Base-by-base conservation (phyloP, 2,113 vertebrate species). In the Amblyopsis rosae region DNA sequence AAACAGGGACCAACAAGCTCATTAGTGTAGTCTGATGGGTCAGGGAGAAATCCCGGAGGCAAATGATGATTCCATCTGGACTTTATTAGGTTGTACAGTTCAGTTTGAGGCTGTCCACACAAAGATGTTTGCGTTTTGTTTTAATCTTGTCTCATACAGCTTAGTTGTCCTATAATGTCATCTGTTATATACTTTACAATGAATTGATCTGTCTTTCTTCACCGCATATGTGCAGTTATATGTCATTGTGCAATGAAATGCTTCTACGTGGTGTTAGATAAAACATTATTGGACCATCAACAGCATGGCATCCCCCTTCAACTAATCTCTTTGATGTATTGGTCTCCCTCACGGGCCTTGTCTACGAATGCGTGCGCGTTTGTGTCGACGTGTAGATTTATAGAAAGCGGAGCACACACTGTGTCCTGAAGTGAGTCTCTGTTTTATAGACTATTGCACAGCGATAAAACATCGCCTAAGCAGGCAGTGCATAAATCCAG, bases 341-440 rank as follows among this genome's bases (percentile, higher is more conserved):
- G 12, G 47, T 62, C 45, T 77, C 80, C 73, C 72, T 51, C 4
- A 62, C 81, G 76, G 72, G 67, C 79, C 65, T 54, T 72, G 50
- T 75, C 79, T 70, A 81, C 84, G 77, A 83, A 64, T 89, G 26
- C 19, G 6, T 54, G 49, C 35, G 59, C 56, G 68, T 46, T 56
- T 3, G 62, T 80, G 73, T 83, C 83, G 81, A 65, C 46, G 82
- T 79, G 79, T 77, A 75, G 83, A 87, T 88, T 85, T 85, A 83
- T 68, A 69, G 76, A 79, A 69, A 65, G 76, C 66, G 53, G 56
- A 67, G 73, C 61, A 54, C 65, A 41, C 63, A 47, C 26, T 80
- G 73, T 69, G 75, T 81, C 73, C 41, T 81, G 57, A 87, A 76
- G 81, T 57, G 49, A 81, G 67, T 62, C 61, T 58, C 9, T 72